These are phyloP conservation scores for Lycia hirtaria DNA, from an alignment of 2,888 invertebrate species.

Conservation along the genomic window DNA sequence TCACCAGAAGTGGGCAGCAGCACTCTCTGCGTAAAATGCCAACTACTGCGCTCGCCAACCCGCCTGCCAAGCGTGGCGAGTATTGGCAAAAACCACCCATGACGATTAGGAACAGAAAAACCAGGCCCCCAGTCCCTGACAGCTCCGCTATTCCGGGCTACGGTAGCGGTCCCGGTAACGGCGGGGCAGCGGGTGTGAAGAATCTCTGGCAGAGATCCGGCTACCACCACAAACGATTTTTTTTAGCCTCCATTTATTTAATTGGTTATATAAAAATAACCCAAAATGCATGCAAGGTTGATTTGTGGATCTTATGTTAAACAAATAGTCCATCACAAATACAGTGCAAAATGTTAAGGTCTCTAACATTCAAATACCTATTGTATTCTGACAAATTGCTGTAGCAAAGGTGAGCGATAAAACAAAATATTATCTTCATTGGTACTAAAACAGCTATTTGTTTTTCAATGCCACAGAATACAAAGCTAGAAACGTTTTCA, in stretches of 20 bases:
- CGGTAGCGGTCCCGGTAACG: no score
- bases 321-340: slow-evolving; percentile 27
- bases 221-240: no score
- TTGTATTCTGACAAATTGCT: slow-evolving; percentile 29
- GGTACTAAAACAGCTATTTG: slow-evolving; percentile 13
- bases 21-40: no score
- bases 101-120: no score
- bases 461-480: slow-evolving; percentile 9
- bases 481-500: not conserved
- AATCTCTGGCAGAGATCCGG: no score
- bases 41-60: no score
- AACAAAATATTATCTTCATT: slow-evolving; percentile 12
- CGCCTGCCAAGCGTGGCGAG: no score
- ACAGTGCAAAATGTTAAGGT: slow-evolving; percentile 26
- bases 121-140: no score
- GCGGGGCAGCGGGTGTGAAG: no score
- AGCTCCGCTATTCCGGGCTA: no score
- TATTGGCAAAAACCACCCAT: no score
- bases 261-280: slow-evolving; percentile 1
- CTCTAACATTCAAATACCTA: slow-evolving; percentile 12
- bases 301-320: slow-evolving; percentile 5
- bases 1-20: no score
- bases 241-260: slow-evolving; percentile 1
- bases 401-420: slow-evolving; percentile 24
- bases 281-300: slow-evolving; percentile 19